These are phyloP conservation scores for Cremastinae sp. DNA, from an alignment of 2,888 invertebrate species.

Conservation along the genomic window DNA sequence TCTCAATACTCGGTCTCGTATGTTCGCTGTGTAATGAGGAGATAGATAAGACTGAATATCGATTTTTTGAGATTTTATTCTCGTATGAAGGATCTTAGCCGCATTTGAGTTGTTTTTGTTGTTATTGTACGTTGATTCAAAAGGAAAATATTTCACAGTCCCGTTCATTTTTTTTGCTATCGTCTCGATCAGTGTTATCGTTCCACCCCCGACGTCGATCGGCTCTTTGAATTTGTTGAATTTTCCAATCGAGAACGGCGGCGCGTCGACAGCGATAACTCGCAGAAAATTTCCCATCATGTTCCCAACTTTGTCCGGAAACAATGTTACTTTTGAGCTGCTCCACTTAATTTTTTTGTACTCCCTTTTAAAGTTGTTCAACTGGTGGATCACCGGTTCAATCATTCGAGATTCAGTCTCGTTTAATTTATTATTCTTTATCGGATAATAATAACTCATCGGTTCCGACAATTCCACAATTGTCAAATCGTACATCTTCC, in stretches of 20 bases:
- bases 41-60: slow-evolving; percentile 45
- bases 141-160: slow-evolving; percentile 40
- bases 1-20: slow-evolving; percentile 22
- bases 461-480: slow-evolving; percentile 53
- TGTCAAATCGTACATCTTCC: slow-evolving; percentile 56
- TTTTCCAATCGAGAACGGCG: slow-evolving; percentile 36
- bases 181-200: slow-evolving; percentile 14
- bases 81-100: not conserved
- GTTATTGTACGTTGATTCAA: not conserved
- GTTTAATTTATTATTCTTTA: not conserved
- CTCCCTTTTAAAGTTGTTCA: slow-evolving; percentile 56
- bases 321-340: slow-evolving; percentile 41
- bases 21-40: slow-evolving; percentile 29
- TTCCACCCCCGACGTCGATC: slow-evolving; percentile 9
- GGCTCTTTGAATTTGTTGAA: slow-evolving; percentile 27
- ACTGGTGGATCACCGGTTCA: slow-evolving; percentile 52
- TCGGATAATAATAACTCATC: not conserved
- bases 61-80: slow-evolving; percentile 23
- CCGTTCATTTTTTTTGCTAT: slow-evolving; percentile 60
- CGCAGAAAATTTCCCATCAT: slow-evolving; percentile 62
- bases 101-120: rapidly evolving
- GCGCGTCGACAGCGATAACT: slow-evolving; percentile 4
- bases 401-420: not conserved
- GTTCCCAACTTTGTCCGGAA: slow-evolving; percentile 63
- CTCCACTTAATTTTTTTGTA: slow-evolving; percentile 34